A percentile compares a stretch with the other conserved stretches of the same genome.
Conservation (phyloP, 2,888 invertebrate species). For the Acheta domesticus region DNA sequence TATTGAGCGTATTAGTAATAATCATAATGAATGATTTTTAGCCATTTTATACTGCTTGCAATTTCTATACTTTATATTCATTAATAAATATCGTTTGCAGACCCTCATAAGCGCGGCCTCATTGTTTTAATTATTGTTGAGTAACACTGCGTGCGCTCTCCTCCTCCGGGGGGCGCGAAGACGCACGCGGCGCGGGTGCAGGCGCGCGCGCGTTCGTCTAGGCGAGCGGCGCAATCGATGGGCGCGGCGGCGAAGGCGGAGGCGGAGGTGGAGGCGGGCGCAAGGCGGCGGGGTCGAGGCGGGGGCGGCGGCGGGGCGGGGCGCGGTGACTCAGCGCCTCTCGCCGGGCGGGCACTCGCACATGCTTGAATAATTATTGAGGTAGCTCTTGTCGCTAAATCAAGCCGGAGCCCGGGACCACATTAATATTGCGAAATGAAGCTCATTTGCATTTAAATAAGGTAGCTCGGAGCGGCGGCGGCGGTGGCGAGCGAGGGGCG, state of each 20-base stretch:
- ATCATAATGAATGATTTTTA: too few species aligned
- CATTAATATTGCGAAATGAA: constrained; percentile 87
- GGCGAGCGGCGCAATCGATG: constrained; percentile 20
- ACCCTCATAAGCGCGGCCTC: too few species aligned
- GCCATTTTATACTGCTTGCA: too few species aligned
- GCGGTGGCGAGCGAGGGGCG: background rate
- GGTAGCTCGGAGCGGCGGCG: constrained; percentile 48
- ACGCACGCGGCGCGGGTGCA: constrained; percentile 40
- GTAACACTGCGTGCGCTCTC: background rate
- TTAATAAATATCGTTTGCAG: too few species aligned
- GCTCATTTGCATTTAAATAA: constrained; percentile 89
- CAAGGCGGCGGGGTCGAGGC: background rate
- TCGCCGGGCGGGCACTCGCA: constrained; percentile 19
- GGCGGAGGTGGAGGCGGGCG: constrained; percentile 19
- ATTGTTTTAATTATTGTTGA: too few species aligned
- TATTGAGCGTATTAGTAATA: too few species aligned
- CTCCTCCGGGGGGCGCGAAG: constrained; percentile 41
- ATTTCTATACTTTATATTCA: too few species aligned
- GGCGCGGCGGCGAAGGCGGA: background rate
- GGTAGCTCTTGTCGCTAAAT: constrained; percentile 23
- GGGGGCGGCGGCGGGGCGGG: constrained; percentile 21
- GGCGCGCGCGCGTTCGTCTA: constrained; percentile 23
- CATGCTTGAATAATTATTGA: constrained; percentile 18
- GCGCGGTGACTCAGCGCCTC: constrained; percentile 19
- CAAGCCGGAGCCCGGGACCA: constrained; percentile 45